Conservation (phyloP, 2,113 vertebrate species). For the Podarcis cretensis region DNA sequence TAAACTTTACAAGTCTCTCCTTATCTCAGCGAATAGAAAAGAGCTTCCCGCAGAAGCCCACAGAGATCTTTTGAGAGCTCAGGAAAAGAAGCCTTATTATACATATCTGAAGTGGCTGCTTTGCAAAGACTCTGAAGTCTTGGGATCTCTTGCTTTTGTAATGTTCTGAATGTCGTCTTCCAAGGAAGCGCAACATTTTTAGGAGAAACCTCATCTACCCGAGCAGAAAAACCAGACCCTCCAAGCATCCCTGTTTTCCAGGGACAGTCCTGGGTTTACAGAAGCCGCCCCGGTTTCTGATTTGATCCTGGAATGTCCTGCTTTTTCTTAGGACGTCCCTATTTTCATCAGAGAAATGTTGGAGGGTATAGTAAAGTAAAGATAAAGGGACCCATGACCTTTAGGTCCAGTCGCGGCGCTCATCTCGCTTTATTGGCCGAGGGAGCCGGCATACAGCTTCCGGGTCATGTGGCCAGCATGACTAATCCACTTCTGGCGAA, state of each 20-base stretch:
- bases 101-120: constrained; percentile 10
- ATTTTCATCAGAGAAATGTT: too few relatives aligned
- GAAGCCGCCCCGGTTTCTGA: too few relatives aligned
- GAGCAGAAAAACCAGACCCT: neutral
- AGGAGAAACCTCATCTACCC: neutral
- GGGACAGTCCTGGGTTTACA: too few relatives aligned
- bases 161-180: neutral
- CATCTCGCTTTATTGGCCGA: too few relatives aligned
- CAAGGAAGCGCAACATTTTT: neutral
- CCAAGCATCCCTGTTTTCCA: neutral
- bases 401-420: too few relatives aligned
- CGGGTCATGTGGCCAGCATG: too few relatives aligned
- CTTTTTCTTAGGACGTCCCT: too few relatives aligned
- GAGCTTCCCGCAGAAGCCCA: constrained; percentile 44
- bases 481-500: too few relatives aligned
- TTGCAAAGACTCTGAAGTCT: constrained; percentile 14
- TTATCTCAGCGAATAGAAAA: constrained; percentile 26
- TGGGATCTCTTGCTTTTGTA: constrained; percentile 11
- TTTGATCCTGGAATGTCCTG: too few relatives aligned
- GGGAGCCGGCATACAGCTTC: too few relatives aligned
- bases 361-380: too few relatives aligned
- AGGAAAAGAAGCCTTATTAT: constrained; percentile 40
- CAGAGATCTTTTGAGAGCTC: constrained; percentile 45
- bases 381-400: too few relatives aligned
- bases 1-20: constrained; percentile 54